Evolutionary conservation across 2,888 invertebrate genomes (phyloP).

Genomic region (Euproctis similis): DNA sequence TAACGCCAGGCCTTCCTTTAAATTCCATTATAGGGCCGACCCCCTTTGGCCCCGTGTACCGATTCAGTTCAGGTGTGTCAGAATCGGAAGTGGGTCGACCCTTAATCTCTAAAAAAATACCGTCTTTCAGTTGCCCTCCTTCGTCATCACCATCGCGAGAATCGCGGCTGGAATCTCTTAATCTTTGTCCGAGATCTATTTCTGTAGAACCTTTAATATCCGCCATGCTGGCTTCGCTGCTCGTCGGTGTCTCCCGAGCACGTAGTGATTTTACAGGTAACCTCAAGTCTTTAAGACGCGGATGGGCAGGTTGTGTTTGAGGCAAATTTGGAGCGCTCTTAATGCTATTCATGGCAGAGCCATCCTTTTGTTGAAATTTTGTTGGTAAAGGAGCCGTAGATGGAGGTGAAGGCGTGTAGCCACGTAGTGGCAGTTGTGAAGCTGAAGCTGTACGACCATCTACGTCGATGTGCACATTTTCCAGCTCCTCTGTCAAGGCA

Average conservation of each 20-base stretch:
- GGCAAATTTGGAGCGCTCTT: slow-evolving; percentile 88
- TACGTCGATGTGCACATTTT: slow-evolving; percentile 79
- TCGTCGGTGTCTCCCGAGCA: slow-evolving; percentile 77
- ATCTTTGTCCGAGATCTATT: slow-evolving; percentile 66
- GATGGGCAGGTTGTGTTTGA: slow-evolving; percentile 79
- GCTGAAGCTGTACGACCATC: slow-evolving; percentile 72
- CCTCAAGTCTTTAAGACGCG: slow-evolving; percentile 82
- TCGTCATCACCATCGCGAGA: slow-evolving; percentile 81
- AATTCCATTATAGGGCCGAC: slow-evolving; percentile 77
- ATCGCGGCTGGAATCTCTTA: slow-evolving; percentile 69
- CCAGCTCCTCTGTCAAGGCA: slow-evolving; percentile 70
- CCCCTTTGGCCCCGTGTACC: slow-evolving; percentile 73
- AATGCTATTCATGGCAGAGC: slow-evolving; percentile 84
- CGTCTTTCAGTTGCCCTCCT: slow-evolving; percentile 81
- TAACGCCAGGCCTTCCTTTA: slow-evolving; percentile 76
- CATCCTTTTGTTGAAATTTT: slow-evolving; percentile 85
- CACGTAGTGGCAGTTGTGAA: slow-evolving; percentile 79
- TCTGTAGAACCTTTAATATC: slow-evolving; percentile 76
- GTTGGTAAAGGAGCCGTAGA: slow-evolving; percentile 89
- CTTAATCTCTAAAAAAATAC: slow-evolving; percentile 83
- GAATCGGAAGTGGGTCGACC: slow-evolving; percentile 79
- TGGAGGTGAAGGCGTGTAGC: slow-evolving; percentile 88
- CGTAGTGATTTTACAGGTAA: slow-evolving; percentile 82
- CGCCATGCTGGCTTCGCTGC: slow-evolving; percentile 78
- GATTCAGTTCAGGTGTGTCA: slow-evolving; percentile 73